Evolutionary conservation across 2,888 invertebrate genomes (phyloP).

Genomic region (Falcaria lacertinaria): DNA sequence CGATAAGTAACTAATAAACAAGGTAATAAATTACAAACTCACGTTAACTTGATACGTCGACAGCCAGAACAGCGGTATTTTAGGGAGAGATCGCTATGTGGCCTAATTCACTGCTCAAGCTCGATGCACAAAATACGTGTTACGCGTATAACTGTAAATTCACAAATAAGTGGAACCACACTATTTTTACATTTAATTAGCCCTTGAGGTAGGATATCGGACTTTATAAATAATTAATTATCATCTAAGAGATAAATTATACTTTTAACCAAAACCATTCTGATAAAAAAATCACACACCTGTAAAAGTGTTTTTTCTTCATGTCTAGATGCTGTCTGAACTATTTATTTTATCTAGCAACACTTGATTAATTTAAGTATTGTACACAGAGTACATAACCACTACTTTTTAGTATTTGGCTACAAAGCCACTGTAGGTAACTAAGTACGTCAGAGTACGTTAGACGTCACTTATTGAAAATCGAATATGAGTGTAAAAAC

Average conservation of each 20-base stretch:
- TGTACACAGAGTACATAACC: too few species aligned
- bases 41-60: conserved; percentile 78
- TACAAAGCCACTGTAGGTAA: too few species aligned
- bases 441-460: too few species aligned
- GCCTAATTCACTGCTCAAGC: conserved; percentile 79
- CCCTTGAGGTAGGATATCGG: conserved; percentile 8
- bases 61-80: conserved; percentile 80
- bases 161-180: conserved; percentile 58
- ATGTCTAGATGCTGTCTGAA: conserved; percentile 1
- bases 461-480: conserved; percentile 9
- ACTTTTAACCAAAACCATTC: conserved; percentile 68
- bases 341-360: conserved; percentile 34
- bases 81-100: conserved; percentile 81
- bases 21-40: conserved; percentile 59
- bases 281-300: conserved; percentile 63
- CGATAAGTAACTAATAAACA: conserved; percentile 27
- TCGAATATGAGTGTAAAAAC: too few species aligned
- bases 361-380: too few species aligned
- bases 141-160: conserved; percentile 79
- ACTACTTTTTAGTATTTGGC: too few species aligned
- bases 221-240: conserved; percentile 21
- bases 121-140: conserved; percentile 80
- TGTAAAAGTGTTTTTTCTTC: conserved; percentile 48
- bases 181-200: conserved; percentile 10
- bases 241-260: conserved; percentile 45